Evolutionary conservation across 2,797 vertebrate species (phyloP), one percentile per base, ranked within the genome.

Genomic region (Enteromius radiatus): DNA sequence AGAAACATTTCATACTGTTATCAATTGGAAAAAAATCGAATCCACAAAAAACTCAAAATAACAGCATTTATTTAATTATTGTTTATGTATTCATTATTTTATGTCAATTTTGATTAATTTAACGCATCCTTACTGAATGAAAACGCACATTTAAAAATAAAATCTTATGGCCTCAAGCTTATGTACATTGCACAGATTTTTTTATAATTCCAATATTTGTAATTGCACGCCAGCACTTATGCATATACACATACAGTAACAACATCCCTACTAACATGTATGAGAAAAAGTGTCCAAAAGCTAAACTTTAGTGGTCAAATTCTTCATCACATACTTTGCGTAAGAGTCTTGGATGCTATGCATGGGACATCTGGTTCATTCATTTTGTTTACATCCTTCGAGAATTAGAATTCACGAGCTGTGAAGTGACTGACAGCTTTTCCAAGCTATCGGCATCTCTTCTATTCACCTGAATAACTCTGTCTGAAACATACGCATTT

Each of bases 381-480:
- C 23, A 19, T 76, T 43, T 43, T 61, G 74, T 61, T 71, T 49
- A 71, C 23, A 26, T 49, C 69, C 43, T 10, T 43, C 59, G 54
- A 59, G 15, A 61, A 43, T 26, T 56, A 41, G 21, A 19, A 75
- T 56, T 56, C 31, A 74, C 2, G 31, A 41, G 15, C 15, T 43
- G 23, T 61, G 36, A 28, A 19, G 38, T 41, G 36, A 61, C n/a
- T 26, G 54, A 43, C 54, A 43, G 36, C 9, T 33, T 43, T 23
- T 59, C n/a, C 74, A 45, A 28, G 9, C 56, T 43, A 63, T 76
- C 17, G 6, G 38, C 15, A 31, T 64, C 41, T 23, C 15, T 11
- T 45, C 26, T 28, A 21, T 19, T 47, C 43, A 47, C 41, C 59
- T 77, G 41, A 36, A 49, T 31, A 56, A 23, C 31, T 77, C 56